Evolutionary conservation across 2,113 vertebrate species (phyloP), one percentile per base, ranked within the genome.

Genomic region (Entelurus aequoreus): DNA sequence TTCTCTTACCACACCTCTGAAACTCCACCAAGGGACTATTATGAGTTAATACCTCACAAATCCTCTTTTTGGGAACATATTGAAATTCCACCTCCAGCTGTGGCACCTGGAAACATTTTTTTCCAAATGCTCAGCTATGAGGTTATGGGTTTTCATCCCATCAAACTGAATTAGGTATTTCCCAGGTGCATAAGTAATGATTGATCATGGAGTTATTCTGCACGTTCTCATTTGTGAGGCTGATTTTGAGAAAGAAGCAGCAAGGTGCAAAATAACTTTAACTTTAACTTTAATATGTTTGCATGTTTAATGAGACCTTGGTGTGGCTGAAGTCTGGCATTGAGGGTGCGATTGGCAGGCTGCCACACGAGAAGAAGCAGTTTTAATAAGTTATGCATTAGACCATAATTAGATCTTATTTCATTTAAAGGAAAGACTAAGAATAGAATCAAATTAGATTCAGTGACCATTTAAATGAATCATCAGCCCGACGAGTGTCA

Each of bases 301-400:
- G 84, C 87, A 86, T 86, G 81, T 76, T 72, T 84, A 84, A 87
- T 87, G 65, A 82, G 74, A 19, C 62, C 62, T 42, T 28, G 28
- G 59, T 37, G 60, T 36, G 3, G 63, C 74, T 67, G 72, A 74
- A 59, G 74, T 66, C 69, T 61, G 69, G 62, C 63, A 62, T 80
- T 78, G 78, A 65, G 75, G 65, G 42, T 77, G 71, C 83, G 87
- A 85, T 84, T 87, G 85, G 83, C 84, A 84, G 81, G 62, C 82
- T 83, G 81, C 84, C 85, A 80, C 54, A 16, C 19, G 64, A 74
- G 76, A 73, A 77, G 77, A 85, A 79, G 76, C 65, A 68, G 52
- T 66, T 86, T 88, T 86, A 87, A 88, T 87, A 87, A 85, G 81
- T 87, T 79, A 88, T 88, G 87, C 84, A 84, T 85, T 77, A 80